These are phyloP conservation scores for Mandrillus leucophaeus DNA, from an alignment of 2,113 vertebrate genomes.

Conservation along the genomic window DNA sequence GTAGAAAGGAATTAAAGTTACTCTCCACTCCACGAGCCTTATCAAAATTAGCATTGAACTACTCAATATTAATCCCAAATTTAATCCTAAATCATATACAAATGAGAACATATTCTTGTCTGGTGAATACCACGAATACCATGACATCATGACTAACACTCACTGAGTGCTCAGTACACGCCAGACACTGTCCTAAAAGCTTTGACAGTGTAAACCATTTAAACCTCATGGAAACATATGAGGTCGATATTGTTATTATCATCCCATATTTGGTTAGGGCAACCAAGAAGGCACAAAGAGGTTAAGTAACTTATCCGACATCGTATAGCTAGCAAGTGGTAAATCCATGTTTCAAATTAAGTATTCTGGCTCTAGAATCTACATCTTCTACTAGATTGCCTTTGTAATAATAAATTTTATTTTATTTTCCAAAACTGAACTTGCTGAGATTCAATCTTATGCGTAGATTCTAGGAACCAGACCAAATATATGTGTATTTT, in stretches of 20 bases:
- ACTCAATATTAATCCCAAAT: constrained; percentile 61
- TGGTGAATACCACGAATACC: neutral
- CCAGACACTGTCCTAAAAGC: neutral
- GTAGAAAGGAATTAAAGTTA: constrained; percentile 72
- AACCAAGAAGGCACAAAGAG: neutral
- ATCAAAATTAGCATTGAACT: constrained; percentile 68
- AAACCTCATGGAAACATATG: neutral
- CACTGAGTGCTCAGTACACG: neutral
- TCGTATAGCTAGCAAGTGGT: neutral
- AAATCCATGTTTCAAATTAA: neutral
- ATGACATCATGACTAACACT: neutral
- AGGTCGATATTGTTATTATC: neutral
- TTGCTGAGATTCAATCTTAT: constrained; percentile 68
- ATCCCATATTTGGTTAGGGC: neutral
- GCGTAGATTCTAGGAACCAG: neutral
- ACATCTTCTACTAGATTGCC: neutral
- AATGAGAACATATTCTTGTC: constrained; percentile 10
- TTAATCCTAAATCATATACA: constrained; percentile 64
- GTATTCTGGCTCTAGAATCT: neutral
- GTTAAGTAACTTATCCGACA: neutral
- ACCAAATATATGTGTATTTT: neutral
- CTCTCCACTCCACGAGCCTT: constrained; percentile 50
- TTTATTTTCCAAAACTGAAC: constrained; percentile 61
- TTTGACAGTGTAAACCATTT: neutral
- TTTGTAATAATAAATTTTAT: constrained; percentile 56